Evolutionary conservation across 2,888 invertebrate genomes (phyloP).

Genomic region (Pseudanteris insignis): DNA sequence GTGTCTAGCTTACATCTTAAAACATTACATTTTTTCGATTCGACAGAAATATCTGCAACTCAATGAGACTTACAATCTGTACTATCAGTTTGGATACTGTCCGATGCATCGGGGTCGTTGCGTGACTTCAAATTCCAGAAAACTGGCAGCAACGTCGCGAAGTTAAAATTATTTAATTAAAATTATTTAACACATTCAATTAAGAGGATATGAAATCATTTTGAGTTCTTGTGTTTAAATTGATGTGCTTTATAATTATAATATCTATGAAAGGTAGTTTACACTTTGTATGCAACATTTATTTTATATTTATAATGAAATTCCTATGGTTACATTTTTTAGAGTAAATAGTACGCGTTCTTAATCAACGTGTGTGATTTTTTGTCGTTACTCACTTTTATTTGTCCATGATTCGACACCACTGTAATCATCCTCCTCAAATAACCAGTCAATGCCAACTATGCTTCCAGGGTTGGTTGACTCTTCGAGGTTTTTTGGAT

Average conservation of each 20-base stretch:
- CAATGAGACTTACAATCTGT: conserved; percentile 60
- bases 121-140: conserved; percentile 65
- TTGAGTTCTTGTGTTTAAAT: no score
- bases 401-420: conserved; percentile 59
- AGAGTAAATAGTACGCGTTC: no score
- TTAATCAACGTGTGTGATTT: not conserved
- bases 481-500: conserved; percentile 58
- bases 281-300: no score
- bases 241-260: no score
- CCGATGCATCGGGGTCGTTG: conserved; percentile 65
- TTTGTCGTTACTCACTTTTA: conserved; percentile 54
- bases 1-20: no score
- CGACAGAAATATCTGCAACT: conserved; percentile 25
- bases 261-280: no score
- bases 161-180: conserved; percentile 15
- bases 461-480: conserved; percentile 67
- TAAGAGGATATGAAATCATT: no score
- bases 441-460: conserved; percentile 74
- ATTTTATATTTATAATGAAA: no score
- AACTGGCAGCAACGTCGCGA: conserved; percentile 57
- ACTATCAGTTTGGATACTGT: conserved; percentile 64
- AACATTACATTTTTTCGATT: not conserved
- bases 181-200: no score
- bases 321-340: no score
- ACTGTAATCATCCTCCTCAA: conserved; percentile 65